These are phyloP conservation scores for Chaitophorus viminalis DNA, from an alignment of 2,888 invertebrate genomes.

Conservation along the genomic window DNA sequence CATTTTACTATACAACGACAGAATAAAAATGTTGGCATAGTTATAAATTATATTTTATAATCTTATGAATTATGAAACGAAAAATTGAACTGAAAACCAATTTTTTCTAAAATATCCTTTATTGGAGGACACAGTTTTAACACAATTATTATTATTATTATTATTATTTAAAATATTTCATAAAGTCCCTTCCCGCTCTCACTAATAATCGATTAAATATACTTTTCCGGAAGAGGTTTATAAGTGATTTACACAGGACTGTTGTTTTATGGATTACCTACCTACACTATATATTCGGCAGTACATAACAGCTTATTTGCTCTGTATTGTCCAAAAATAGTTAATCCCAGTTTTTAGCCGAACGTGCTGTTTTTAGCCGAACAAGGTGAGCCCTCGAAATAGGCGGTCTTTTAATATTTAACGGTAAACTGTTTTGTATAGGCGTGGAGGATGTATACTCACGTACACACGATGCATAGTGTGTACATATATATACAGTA, in stretches of 20 bases:
- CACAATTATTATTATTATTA: no score
- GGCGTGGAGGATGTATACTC: background rate
- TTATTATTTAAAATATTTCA: no score
- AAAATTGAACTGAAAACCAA: no score
- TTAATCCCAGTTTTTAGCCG: constrained; percentile 12
- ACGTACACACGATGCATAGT: background rate
- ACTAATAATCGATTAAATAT: background rate
- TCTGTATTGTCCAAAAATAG: constrained; percentile 33
- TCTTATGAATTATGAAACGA: no score
- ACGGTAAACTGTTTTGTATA: background rate
- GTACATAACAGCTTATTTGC: background rate
- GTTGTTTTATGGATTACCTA: background rate
- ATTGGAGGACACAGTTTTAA: no score
- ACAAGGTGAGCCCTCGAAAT: background rate
- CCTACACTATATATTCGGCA: background rate
- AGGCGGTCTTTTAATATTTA: constrained; percentile 35
- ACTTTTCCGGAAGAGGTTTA: constrained; percentile 1
- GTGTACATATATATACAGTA: no score
- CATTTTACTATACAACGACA: no score
- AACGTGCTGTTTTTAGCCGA: no score
- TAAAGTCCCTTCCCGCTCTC: no score
- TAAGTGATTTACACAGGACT: constrained; percentile 15
- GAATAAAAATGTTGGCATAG: no score
- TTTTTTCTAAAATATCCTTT: no score
- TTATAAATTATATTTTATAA: no score